phyloP scores from a whole-genome alignment of 2,113 vertebrate species.

The Platysteira castanea region DNA sequence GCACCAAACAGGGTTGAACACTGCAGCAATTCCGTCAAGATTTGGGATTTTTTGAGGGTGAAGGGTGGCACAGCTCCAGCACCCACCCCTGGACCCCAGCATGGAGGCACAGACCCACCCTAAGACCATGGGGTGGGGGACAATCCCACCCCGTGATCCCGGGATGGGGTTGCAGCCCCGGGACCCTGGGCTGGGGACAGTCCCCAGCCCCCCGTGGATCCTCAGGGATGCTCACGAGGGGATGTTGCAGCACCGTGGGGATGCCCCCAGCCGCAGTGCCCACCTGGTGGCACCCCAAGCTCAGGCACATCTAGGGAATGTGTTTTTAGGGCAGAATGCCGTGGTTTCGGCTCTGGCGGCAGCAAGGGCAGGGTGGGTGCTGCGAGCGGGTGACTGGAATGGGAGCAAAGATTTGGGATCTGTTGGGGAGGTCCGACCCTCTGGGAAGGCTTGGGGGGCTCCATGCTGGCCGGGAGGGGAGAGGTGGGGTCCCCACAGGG shows the following conservation, averaged over 20 bases:
- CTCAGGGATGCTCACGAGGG: neutral
- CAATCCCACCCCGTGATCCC: accelerated
- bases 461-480: accelerated
- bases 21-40: accelerated
- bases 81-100: accelerated
- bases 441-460: neutral
- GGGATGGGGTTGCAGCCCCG: accelerated
- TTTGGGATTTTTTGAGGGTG: neutral
- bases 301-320: neutral
- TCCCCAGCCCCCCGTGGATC: accelerated
- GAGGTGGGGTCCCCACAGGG: neutral
- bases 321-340: accelerated
- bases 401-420: neutral
- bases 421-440: neutral
- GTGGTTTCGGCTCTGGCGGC: accelerated
- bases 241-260: accelerated
- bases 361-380: neutral
- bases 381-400: accelerated
- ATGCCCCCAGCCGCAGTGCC: neutral
- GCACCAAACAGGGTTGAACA: accelerated
- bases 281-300: neutral
- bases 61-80: neutral
- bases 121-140: neutral
- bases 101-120: neutral
- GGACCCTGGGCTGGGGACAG: neutral